Base-by-base conservation (phyloP, 2,113 vertebrate genomes). In the Poicephalus gulielmi region DNA sequence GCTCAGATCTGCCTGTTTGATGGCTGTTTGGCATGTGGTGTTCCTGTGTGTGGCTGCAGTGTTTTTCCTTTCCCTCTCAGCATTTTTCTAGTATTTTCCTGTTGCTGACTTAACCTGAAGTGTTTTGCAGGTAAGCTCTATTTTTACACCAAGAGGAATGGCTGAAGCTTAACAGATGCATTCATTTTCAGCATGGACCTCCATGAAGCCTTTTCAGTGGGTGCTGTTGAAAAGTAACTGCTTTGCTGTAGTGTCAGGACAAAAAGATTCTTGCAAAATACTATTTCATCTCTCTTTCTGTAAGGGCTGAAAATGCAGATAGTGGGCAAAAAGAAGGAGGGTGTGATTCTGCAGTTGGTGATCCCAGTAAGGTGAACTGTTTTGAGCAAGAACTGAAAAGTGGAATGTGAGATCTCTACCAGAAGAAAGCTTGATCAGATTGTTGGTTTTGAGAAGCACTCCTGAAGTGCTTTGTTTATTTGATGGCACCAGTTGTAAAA, bases 11-110 rank as follows among this genome's bases (percentile, higher is more conserved):
- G 25, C 53, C 44, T 33, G 28, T 39, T 49, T 82, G 62, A 68
- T 50, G 50, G 16, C 75, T 64, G 19, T 17, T 49, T 57, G 66
- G 62, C 13, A 0, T 3, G 39, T 52, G 46, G 35, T 2, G 2
- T 27, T 52, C 44, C 5, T 1, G 0, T 24, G 5, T 6, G 0
- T 0, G 12, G 59, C 76, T 71, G 37, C 50, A 19, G 2, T 31
- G 12, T 31, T n/a, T 83, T 62, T 52, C 30, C 46, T 62, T 83
- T 37, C 33, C 18, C 11, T 86, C 83, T 71, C 68, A 81, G 31
- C 4, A 27, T 80, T 86, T 88, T 74, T 43, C 25, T 49, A 33
- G 20, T 55, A 27, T 78, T 25, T 80, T 78, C 27, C n/a, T 47
- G 23, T 64, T 64, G n/a, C 47, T 30, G 66, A 60, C 43, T 64